A percentile compares a stretch with the other conserved stretches of the same genome.
phyloP scores from a whole-genome alignment of 2,797 vertebrate species.

The Sciaenops ocellatus region DNA sequence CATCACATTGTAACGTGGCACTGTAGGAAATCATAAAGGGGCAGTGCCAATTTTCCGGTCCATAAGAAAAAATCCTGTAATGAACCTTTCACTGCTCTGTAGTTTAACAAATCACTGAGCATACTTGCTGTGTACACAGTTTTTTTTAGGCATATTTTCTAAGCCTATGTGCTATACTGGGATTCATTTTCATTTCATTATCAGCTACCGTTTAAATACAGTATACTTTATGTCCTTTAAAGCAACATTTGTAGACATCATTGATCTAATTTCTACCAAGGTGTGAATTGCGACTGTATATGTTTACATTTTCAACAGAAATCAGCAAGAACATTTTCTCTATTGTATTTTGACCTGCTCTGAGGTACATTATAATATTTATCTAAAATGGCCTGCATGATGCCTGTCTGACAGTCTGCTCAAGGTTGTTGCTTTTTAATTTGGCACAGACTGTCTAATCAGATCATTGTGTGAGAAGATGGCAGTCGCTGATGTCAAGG shows the following conservation, averaged over 20 bases:
- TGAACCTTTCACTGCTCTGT: background rate
- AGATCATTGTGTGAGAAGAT: constrained; percentile 74
- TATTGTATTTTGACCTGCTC: constrained; percentile 23
- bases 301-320: background rate
- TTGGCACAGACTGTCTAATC: constrained; percentile 76
- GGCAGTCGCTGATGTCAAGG: constrained; percentile 69
- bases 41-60: background rate
- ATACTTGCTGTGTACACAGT: background rate
- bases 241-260: too few species aligned
- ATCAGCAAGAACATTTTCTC: background rate
- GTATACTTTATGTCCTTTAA: too few species aligned
- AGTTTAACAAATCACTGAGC: background rate
- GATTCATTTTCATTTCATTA: background rate
- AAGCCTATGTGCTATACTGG: too few species aligned
- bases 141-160: too few species aligned
- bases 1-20: background rate
- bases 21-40: background rate
- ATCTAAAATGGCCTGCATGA: constrained; percentile 57
- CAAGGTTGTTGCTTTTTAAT: constrained; percentile 79
- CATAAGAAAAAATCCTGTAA: background rate
- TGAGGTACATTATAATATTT: constrained; percentile 36
- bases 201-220: too few species aligned
- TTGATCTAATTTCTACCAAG: background rate
- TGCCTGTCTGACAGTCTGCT: constrained; percentile 57
- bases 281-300: background rate